phyloP scores from a whole-genome alignment of 2,888 invertebrate species.

The Dioctria rufipes region DNA sequence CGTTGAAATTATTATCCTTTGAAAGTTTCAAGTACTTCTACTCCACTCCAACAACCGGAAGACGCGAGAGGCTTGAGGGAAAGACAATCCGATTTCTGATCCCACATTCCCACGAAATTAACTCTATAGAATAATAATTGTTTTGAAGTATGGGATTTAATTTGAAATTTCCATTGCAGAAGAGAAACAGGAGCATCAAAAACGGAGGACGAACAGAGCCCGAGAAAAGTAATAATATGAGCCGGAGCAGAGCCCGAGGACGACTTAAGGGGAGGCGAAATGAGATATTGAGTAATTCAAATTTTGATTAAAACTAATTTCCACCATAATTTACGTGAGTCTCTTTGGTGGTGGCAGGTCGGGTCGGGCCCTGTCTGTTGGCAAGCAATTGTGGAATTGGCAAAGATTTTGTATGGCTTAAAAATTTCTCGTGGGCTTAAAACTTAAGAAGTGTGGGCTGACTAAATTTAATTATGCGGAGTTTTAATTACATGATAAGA shows the following conservation, averaged over 20 bases:
- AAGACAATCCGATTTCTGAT: neutral
- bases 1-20: neutral
- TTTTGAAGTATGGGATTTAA: neutral
- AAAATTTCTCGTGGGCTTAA: no score
- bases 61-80: neutral
- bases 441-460: no score
- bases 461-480: no score
- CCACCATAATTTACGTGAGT: neutral
- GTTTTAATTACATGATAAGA: no score
- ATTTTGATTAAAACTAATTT: neutral
- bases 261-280: neutral
- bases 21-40: neutral
- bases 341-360: no score
- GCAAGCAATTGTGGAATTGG: no score
- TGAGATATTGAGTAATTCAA: neutral
- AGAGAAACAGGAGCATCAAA: no score
- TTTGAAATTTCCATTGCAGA: neutral
- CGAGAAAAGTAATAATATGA: neutral
- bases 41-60: no score
- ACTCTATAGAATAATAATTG: slow-evolving; percentile 6
- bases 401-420: no score
- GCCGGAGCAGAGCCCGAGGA: neutral
- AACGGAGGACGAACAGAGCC: neutral
- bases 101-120: neutral
- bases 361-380: no score